A percentile compares a stretch with the other conserved stretches of the same genome.
phyloP scores from a whole-genome alignment of 1,140 invertebrate genomes.

The Drosophila aff. region DNA sequence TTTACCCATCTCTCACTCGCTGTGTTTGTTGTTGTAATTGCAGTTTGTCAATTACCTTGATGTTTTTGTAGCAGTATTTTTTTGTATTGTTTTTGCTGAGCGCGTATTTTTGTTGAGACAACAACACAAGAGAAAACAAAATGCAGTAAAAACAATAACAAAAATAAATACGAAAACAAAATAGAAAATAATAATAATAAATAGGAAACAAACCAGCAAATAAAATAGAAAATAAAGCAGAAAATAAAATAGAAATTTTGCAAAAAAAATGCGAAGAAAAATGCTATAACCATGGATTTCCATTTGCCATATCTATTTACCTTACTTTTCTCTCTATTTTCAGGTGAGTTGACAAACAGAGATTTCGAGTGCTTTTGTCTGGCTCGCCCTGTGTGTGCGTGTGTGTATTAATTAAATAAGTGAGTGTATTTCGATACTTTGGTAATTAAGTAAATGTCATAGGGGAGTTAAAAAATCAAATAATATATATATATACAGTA shows the following conservation, averaged over 20 bases:
- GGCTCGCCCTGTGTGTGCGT: constrained; percentile 1
- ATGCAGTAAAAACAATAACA: background rate
- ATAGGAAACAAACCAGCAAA: constrained; percentile 26
- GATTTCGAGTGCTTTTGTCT: constrained; percentile 24
- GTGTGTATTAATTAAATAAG: constrained; percentile 20
- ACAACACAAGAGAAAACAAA: constrained; percentile 19
- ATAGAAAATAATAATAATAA: constrained; percentile 20
- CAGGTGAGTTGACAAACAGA: constrained; percentile 60
- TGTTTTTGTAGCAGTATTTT: constrained; percentile 32
- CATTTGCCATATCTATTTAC: constrained; percentile 18
- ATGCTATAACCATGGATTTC: constrained; percentile 39
- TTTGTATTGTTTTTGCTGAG: constrained; percentile 13
- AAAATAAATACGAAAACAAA: constrained; percentile 1
- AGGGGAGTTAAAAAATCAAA: background rate
- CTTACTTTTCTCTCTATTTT: constrained; percentile 26
- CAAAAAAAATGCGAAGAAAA: constrained; percentile 1
- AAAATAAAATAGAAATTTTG: constrained; percentile 21
- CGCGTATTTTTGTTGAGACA: constrained; percentile 13
- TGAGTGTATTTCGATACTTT: constrained; percentile 30
- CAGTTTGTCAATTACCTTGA: constrained; percentile 65
- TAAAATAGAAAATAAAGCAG: constrained; percentile 6
- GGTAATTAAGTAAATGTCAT: constrained; percentile 23
- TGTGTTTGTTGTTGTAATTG: constrained; percentile 40
- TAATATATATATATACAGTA: background rate
- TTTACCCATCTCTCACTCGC: constrained; percentile 11